Base-by-base conservation (phyloP, 2,113 vertebrate species). In the Varanus salvator region DNA sequence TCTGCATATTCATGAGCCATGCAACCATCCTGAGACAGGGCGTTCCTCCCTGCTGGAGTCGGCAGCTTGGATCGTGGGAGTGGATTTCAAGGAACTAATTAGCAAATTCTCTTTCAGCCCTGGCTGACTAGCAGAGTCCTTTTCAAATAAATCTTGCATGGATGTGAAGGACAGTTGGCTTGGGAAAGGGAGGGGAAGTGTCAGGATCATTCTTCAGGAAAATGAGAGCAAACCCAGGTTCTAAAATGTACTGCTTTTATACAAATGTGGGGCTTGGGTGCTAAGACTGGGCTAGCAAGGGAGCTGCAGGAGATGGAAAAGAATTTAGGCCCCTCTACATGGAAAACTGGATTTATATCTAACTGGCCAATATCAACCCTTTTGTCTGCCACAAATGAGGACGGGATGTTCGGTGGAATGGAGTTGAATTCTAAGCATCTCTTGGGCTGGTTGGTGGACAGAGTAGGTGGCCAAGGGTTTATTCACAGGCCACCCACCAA, bases 1-100 rank as follows among this genome's bases (percentile, higher is more conserved):
- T 4, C 15, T 69, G 72, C 74, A 85, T 78, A 89, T 57, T 60
- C 31, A 85, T 89, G 82, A 85, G 52, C n/a, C 69, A 64, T 15
- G 29, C 81, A 27, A 27, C 17, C 21, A 3, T 50, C 52, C 1
- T 84, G 87, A 54, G 69, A 11, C 25, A 60, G 72, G 38, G 48
- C 19, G 34, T 89, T 81, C 34, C 71, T 85, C 8, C 50, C 78
- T 11, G 14, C 4, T 71, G 90, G 87, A 8, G 0, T 2, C 34
- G 87, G 14, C 0, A 0, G 76, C 14, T 50, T 44, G 48, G 75
- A 12, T 34, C 60, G 1, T 54, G 75, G 57, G 29, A 87, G 85
- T 29, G 87, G 87, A 71, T 3, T 6, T 57, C 0, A 81, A 60
- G 83, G 85, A 66, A n/a, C 2, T 11, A 54, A 48, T 27, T 64